These are phyloP conservation scores for Pao palembangensis DNA, from an alignment of 2,113 vertebrate genomes.

Conservation along the genomic window DNA sequence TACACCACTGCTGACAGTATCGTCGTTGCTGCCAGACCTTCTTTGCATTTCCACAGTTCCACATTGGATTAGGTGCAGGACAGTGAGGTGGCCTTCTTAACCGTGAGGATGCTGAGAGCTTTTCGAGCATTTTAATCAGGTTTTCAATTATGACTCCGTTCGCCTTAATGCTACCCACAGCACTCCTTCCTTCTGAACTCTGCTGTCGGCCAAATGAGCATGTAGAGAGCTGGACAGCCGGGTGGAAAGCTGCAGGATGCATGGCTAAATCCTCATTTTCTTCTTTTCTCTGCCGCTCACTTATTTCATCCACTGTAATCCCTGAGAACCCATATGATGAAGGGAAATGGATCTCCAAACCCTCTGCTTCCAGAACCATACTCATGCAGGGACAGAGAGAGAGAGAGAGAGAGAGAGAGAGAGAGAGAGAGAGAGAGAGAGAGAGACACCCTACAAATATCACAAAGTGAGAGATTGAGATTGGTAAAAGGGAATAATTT, in stretches of 20 bases:
- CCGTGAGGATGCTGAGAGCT: constrained; percentile 13
- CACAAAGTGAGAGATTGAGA: too few species aligned
- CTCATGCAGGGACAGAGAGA: not conserved
- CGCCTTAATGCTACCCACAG: constrained; percentile 6
- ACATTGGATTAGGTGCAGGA: constrained; percentile 14
- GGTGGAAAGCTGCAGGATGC: constrained; percentile 43
- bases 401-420: not conserved
- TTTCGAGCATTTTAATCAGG: constrained; percentile 45
- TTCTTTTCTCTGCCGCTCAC: constrained; percentile 24
- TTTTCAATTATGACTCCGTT: constrained; percentile 49
- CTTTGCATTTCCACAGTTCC: not conserved
- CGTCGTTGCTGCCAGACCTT: not conserved
- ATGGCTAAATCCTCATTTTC: constrained; percentile 45
- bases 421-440: not conserved
- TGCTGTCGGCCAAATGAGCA: constrained; percentile 34
- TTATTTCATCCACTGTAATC: constrained; percentile 56
- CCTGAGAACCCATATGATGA: constrained; percentile 49
- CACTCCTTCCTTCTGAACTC: constrained; percentile 6
- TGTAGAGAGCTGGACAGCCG: constrained; percentile 33
- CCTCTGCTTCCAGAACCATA: constrained; percentile 26
- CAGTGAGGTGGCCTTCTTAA: constrained; percentile 8
- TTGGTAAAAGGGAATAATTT: too few species aligned
- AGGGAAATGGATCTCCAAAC: constrained; percentile 59
- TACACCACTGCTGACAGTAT: constrained; percentile 2
- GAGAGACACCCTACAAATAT: not conserved